These are phyloP conservation scores for Stigmatopora nigra DNA, from an alignment of 2,113 vertebrate genomes.

Conservation along the genomic window DNA sequence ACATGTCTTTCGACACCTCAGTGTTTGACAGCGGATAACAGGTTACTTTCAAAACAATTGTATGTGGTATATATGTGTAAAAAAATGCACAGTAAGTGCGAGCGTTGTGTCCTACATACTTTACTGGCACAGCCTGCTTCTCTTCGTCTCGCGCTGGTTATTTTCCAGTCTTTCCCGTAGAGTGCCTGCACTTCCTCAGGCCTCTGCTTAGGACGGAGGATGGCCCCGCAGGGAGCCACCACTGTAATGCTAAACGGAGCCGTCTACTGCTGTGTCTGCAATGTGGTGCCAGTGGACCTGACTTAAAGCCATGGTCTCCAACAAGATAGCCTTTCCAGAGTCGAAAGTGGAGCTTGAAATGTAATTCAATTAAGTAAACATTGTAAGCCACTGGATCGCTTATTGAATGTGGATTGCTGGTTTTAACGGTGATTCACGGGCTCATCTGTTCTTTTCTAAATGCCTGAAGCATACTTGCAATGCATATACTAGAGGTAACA, in stretches of 20 bases:
- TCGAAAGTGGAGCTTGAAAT: conserved; percentile 27
- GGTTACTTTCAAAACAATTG: conserved; percentile 14
- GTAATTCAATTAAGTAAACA: conserved; percentile 52
- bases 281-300: conserved; percentile 46
- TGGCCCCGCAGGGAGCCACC: conserved; percentile 57
- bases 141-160: conserved; percentile 58
- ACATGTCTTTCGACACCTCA: conserved; percentile 22
- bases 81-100: conserved; percentile 7
- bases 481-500: conserved; percentile 38
- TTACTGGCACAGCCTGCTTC: conserved; percentile 64
- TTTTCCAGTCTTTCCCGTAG: conserved; percentile 47
- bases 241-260: conserved; percentile 60
- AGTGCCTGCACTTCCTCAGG: conserved; percentile 64
- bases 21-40: conserved; percentile 8
- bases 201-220: conserved; percentile 47
- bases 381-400: conserved; percentile 40
- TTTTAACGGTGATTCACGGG: conserved; percentile 57
- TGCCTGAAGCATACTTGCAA: conserved; percentile 45
- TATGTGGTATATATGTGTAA: background rate
- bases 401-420: conserved; percentile 36
- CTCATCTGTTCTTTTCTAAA: conserved; percentile 28
- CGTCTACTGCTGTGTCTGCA: conserved; percentile 41
- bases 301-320: conserved; percentile 32
- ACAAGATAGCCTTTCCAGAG: conserved; percentile 47
- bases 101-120: conserved; percentile 47